Percentiles rank a stretch among this genome's conserved stretches.
These are phyloP conservation scores for Drosophila malerkotliana DNA, from an alignment of 1,140 invertebrate species.

Conservation along the genomic window DNA sequence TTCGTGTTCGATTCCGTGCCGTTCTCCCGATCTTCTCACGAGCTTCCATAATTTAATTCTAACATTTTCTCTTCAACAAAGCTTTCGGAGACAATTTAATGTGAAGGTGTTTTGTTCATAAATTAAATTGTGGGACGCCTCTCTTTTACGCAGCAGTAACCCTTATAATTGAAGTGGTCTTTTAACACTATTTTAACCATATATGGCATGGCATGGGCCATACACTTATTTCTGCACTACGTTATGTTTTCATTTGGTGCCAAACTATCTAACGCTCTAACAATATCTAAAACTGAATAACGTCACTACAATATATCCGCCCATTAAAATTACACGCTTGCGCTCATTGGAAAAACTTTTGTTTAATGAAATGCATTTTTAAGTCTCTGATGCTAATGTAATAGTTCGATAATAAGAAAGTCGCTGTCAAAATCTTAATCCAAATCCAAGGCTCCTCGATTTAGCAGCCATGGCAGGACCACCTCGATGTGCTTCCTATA, in stretches of 20 bases:
- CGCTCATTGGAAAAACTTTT: too few relatives aligned
- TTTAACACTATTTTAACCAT: neutral
- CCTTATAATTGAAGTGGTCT: neutral
- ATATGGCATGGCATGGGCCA: neutral
- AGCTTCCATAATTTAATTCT: neutral
- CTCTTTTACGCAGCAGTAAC: neutral
- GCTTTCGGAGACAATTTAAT: neutral
- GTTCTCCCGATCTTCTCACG: neutral
- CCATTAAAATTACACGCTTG: too few relatives aligned
- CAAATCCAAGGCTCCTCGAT: constrained; percentile 61
- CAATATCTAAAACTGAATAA: too few relatives aligned
- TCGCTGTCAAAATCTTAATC: too few relatives aligned
- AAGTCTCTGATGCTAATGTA: too few relatives aligned
- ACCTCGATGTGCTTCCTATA: constrained; percentile 67
- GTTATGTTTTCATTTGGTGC: too few relatives aligned
- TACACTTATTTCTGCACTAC: too few relatives aligned
- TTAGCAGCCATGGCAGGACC: constrained; percentile 66
- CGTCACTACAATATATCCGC: too few relatives aligned
- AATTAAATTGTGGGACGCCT: neutral
- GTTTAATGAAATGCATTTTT: too few relatives aligned
- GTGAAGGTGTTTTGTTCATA: neutral
- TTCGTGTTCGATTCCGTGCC: neutral
- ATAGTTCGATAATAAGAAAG: too few relatives aligned
- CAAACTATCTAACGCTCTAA: too few relatives aligned
- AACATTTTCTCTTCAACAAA: neutral